A percentile compares a stretch with the other conserved stretches of the same genome.
phyloP scores from a whole-genome alignment of 2,113 vertebrate species.

The Urocolius indicus region DNA sequence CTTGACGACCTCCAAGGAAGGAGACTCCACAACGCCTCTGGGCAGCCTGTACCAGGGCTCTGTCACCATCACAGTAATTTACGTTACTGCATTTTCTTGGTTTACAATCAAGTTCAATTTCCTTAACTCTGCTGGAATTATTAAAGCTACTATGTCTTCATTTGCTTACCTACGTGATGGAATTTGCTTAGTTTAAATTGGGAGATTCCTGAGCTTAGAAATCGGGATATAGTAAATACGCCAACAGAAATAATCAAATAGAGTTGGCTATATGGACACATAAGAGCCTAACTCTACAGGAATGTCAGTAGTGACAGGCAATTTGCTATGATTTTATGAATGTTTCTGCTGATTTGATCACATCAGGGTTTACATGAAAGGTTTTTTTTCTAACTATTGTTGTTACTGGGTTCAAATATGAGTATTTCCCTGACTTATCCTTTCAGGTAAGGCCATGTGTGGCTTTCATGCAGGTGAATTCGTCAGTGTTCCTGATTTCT shows the following conservation, averaged over 20 bases:
- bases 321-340: background rate
- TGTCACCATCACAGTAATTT: too few relatives aligned
- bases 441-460: background rate
- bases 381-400: background rate
- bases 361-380: background rate
- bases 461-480: background rate
- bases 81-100: background rate
- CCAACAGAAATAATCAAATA: background rate
- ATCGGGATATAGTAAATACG: background rate
- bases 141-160: background rate
- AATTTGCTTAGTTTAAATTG: background rate
- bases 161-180: background rate
- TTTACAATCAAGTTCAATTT: background rate
- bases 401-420: background rate
- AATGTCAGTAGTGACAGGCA: background rate
- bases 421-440: background rate
- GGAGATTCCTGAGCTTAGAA: background rate
- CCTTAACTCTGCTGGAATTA: background rate
- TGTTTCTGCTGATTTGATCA: background rate
- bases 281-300: background rate
- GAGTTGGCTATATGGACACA: background rate
- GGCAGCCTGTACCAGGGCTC: too few relatives aligned
- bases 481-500: background rate
- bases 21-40: too few relatives aligned
- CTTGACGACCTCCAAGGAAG: too few relatives aligned